These are phyloP conservation scores for Bombyx huttoni DNA, from an alignment of 2,888 invertebrate species.

Conservation along the genomic window DNA sequence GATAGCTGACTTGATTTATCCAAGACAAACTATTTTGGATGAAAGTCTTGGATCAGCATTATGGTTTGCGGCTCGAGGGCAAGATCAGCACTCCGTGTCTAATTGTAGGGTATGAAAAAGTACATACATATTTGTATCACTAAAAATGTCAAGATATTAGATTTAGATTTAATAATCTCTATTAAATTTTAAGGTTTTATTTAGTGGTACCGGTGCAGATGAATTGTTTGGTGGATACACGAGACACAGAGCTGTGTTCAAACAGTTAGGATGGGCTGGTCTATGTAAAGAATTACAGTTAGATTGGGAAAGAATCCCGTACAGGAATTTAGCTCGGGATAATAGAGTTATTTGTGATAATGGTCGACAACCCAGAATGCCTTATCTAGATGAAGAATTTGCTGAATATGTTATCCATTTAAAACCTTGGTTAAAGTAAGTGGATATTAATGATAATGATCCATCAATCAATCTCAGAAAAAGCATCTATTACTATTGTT, in stretches of 20 bases:
- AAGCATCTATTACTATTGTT: neutral
- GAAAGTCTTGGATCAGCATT: constrained; percentile 96
- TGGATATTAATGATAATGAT: constrained; percentile 1
- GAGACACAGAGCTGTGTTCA: constrained; percentile 84
- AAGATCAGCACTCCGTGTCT: constrained; percentile 67
- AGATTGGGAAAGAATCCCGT: constrained; percentile 89
- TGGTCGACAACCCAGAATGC: constrained; percentile 86
- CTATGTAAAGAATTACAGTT: constrained; percentile 75
- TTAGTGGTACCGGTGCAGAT: constrained; percentile 96
- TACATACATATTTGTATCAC: neutral
- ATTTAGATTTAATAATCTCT: neutral
- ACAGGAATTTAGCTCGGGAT: constrained; percentile 94
- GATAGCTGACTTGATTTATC: constrained; percentile 86
- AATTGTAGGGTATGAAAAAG: constrained; percentile 71
- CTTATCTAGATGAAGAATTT: constrained; percentile 82
- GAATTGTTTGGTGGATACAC: constrained; percentile 96
- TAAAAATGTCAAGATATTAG: neutral
- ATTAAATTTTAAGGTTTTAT: constrained; percentile 73
- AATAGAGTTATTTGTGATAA: constrained; percentile 93
- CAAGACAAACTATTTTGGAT: constrained; percentile 90
- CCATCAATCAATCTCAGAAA: neutral
- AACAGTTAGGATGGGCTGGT: constrained; percentile 68
- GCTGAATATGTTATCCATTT: constrained; percentile 75
- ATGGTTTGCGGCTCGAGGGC: constrained; percentile 94
- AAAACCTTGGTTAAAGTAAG: constrained; percentile 78